These are phyloP conservation scores for Greenwoodochromis staneri DNA, from an alignment of 2,113 vertebrate genomes.

Conservation along the genomic window DNA sequence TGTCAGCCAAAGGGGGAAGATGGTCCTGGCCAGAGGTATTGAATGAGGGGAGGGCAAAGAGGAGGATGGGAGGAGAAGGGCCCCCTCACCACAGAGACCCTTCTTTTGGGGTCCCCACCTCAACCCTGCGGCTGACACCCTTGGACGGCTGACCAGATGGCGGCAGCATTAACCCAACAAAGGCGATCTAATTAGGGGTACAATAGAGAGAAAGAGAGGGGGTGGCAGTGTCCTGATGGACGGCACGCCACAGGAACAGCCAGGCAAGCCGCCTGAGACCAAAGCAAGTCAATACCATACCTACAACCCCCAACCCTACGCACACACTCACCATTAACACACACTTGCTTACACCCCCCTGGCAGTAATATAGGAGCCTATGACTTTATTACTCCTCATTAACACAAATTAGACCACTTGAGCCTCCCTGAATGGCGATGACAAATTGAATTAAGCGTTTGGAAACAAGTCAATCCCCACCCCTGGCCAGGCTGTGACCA, in stretches of 20 bases:
- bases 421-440: slow-evolving; percentile 72
- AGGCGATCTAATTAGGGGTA: slow-evolving; percentile 76
- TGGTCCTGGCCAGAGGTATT: slow-evolving; percentile 43
- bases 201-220: slow-evolving; percentile 58
- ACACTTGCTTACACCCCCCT: slow-evolving; percentile 37
- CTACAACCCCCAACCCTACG: slow-evolving; percentile 28
- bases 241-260: slow-evolving; percentile 44
- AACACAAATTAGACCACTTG: slow-evolving; percentile 79
- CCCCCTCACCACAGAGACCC: slow-evolving; percentile 15
- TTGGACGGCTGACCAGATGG: slow-evolving; percentile 73
- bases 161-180: slow-evolving; percentile 74
- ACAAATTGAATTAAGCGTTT: slow-evolving; percentile 81
- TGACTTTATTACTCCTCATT: slow-evolving; percentile 83
- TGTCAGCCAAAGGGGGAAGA: slow-evolving; percentile 55
- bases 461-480: slow-evolving; percentile 72
- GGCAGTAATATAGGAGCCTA: slow-evolving; percentile 70
- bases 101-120: slow-evolving; percentile 24
- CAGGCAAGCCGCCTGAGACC: slow-evolving; percentile 44
- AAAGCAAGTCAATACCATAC: slow-evolving; percentile 43
- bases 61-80: slow-evolving; percentile 37
- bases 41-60: slow-evolving; percentile 46
- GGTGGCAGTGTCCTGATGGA: slow-evolving; percentile 48
- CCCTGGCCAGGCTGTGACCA: slow-evolving; percentile 66
- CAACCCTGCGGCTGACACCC: slow-evolving; percentile 31
- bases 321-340: slow-evolving; percentile 21